phyloP scores from a whole-genome alignment of 92 coral and sea anemone species.

The Paramuricea clavata region DNA sequence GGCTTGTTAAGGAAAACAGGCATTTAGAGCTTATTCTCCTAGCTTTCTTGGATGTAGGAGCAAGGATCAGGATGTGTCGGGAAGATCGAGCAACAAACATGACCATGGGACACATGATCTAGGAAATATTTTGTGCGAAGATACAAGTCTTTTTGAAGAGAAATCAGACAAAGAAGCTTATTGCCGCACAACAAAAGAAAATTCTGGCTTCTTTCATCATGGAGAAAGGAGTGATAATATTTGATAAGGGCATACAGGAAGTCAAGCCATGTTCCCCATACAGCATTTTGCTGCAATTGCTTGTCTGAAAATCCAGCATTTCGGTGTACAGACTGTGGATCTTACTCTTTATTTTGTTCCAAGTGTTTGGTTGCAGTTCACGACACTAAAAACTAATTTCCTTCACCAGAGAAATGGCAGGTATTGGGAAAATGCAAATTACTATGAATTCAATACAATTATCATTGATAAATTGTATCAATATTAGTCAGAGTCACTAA shows the following conservation, averaged over 20 bases:
- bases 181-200: constrained; percentile 1
- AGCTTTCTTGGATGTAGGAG: not conserved
- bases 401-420: constrained; percentile 26
- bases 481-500: too few species aligned
- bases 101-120: not conserved
- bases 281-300: constrained; percentile 1
- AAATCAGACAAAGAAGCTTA: constrained; percentile 13
- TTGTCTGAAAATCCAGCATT: not conserved
- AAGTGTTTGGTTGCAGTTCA: constrained; percentile 23
- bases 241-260: not conserved
- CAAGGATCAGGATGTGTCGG: not conserved
- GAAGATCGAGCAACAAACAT: not conserved
- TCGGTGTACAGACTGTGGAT: constrained; percentile 21
- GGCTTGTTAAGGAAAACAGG: too few species aligned
- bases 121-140: not conserved
- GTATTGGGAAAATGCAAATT: too few species aligned
- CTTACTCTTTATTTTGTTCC: not conserved
- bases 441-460: too few species aligned
- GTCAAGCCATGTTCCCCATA: constrained; percentile 4
- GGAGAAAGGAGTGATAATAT: not conserved
- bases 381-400: constrained; percentile 19
- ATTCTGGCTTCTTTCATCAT: constrained; percentile 3
- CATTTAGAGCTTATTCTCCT: too few species aligned
- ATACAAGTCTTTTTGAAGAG: not conserved
- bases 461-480: too few species aligned